Conservation (phyloP, 2,888 invertebrate species). For the Unio delphinus region DNA sequence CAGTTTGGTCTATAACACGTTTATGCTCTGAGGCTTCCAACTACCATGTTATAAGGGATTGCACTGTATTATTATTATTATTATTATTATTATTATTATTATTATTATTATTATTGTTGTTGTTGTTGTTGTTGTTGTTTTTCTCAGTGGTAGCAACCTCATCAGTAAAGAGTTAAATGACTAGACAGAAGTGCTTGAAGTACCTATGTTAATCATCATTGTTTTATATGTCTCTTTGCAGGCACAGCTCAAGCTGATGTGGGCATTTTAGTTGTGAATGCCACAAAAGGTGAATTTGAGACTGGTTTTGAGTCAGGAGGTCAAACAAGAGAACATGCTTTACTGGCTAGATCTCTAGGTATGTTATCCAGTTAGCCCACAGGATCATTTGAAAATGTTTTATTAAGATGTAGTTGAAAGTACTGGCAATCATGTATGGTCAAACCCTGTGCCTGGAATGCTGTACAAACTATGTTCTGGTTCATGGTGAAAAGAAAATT, state of each 20-base stretch:
- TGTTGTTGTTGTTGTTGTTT: not conserved
- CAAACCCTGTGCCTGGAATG: too few species aligned
- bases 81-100: too few species aligned
- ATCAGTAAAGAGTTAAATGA: not conserved
- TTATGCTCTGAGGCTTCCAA: too few species aligned
- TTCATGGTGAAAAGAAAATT: too few species aligned
- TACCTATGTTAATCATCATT: not conserved
- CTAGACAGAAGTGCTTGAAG: not conserved
- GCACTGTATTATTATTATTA: too few species aligned
- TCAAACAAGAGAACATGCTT: conserved; percentile 96
- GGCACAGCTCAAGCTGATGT: conserved; percentile 99
- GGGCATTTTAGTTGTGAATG: conserved; percentile 95
- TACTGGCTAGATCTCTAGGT: conserved; percentile 87
- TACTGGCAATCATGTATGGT: too few species aligned
- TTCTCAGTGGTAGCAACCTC: not conserved
- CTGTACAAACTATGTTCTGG: too few species aligned
- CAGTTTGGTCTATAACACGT: too few species aligned
- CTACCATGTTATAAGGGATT: too few species aligned
- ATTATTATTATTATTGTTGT: too few species aligned
- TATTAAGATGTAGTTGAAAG: not conserved
- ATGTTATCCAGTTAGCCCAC: conserved; percentile 22
- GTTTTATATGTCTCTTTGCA: conserved; percentile 16
- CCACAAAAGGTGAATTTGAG: conserved; percentile 95
- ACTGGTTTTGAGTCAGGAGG: conserved; percentile 98
- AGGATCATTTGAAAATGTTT: not conserved